Base-by-base conservation (phyloP, 2,113 vertebrate genomes). In the Brachypteracias leptosomus region DNA sequence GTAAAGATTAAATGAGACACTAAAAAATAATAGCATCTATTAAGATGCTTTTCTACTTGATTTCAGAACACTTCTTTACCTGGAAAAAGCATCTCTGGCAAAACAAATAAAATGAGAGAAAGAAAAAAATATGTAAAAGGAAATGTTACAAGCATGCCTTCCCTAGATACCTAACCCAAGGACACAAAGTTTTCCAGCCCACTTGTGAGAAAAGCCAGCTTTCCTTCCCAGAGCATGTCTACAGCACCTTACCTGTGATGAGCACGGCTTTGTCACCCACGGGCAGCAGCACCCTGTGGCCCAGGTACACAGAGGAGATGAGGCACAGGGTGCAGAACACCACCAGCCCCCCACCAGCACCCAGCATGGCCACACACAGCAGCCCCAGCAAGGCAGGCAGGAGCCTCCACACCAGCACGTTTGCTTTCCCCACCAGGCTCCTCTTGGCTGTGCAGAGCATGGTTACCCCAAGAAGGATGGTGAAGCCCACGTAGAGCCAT, bases 181-280 rank as follows among this genome's bases (percentile, higher is more conserved):
- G 26, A 62, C 54, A 51, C 19, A 47, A 96, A 96, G 55, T 94
- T 95, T 90, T 55, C 29, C 54, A 94, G 31, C 62, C 33, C 42
- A 12, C 20, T 65, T 6, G 25, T 13, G 47, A 72, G 42, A 35
- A 73, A 57, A 85, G 28, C 22, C 84, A n/a, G 73, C 8, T 40
- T 73, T 13, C 12, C 3, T 44, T 2, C 20, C 19, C 9, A 0
- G 15, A 46, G 52, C 0, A 2, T 5, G 0, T 2, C 10, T 15
- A 3, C 17, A 11, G 59, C 59, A 1, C 8, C 98, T 98, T 97
- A 98, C 98, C 98, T 98, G 98, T 98, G 96, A 98, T 89, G 51
- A 98, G 90, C 55, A 98, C 97, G 0, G 98, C 96, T 92, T 97
- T 98, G 68, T 63, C 88, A 0, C 93, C 83, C 94, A 97, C 96